phyloP scores from a whole-genome alignment of 2,888 invertebrate species.

The Sisyra nigra region DNA sequence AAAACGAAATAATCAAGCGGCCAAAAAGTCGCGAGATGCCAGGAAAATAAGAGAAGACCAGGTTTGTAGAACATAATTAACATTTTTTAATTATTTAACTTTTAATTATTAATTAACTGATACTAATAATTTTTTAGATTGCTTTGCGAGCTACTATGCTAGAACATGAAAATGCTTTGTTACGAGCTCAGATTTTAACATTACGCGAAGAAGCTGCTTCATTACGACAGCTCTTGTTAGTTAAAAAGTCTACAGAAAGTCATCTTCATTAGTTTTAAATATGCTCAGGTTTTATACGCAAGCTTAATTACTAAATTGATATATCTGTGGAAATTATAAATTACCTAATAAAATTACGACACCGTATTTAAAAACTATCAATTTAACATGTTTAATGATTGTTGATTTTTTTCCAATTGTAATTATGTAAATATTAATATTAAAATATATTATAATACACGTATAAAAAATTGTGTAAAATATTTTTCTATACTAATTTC shows the following conservation, averaged over 20 bases:
- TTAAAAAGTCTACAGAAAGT: conserved; percentile 23
- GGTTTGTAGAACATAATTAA: conserved; percentile 25
- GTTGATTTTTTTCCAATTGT: no score
- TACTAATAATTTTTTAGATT: conserved; percentile 32
- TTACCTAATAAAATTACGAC: no score
- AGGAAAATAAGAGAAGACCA: conserved; percentile 77
- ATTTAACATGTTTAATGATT: no score
- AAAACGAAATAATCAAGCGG: conserved; percentile 78
- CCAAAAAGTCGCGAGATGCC: conserved; percentile 82
- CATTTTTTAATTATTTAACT: background rate
- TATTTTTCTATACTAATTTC: no score
- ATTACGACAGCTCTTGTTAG: conserved; percentile 46
- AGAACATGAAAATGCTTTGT: conserved; percentile 76
- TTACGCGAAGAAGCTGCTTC: conserved; percentile 64
- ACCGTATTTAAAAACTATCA: no score
- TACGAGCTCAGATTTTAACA: conserved; percentile 66
- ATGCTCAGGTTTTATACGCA: no score
- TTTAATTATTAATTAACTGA: background rate
- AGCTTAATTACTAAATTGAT: background rate
- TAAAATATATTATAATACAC: no score
- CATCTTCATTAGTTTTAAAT: background rate
- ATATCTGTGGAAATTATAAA: no score
- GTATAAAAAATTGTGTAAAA: no score
- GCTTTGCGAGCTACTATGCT: conserved; percentile 69
- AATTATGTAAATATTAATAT: no score